Evolutionary conservation across 2,113 vertebrate genomes (phyloP), one percentile per base, ranked within the genome.

Genomic region (Riparia riparia): DNA sequence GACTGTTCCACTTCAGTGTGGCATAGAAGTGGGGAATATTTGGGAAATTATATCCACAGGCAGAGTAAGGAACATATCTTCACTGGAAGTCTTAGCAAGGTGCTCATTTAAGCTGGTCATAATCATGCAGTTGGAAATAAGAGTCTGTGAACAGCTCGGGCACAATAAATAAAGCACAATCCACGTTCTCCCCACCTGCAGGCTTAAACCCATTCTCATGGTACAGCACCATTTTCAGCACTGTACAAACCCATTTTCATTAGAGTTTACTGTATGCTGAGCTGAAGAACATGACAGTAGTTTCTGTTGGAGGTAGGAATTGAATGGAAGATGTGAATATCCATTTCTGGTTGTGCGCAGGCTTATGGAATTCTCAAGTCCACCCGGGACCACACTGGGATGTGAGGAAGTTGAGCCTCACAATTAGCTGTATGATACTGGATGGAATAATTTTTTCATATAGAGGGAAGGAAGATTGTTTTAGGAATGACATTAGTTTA

Each of bases 361-460:
- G 12, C 19, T 56, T 80, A 58, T 2, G 12, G 47, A 34, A 63
- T 70, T 71, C 60, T 89, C 50, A 83, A 66, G 19, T 80, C 29
- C 26, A 61, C 11, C 7, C 0, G 0, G 22, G 28, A 72, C 14
- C 0, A 0, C 17, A 64, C 24, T 57, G 12, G 18, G 26, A 81
- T 2, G 9, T 61, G n/a, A 80, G 32, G 25, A 92, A 80, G 16
- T 22, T 34, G 93, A 79, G 17, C 11, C 49, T 39, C 34, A 82
- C 69, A 82, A 58, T 78, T 66, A 89, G 22, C 13, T 63, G n/a
- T 49, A 41, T 58, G 34, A 51, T 42, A 65, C 10, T 88, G 50
- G 34, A 32, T n/a, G 34, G 47, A 92, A 54, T 77, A 73, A 37
- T 64, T 58, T 91, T 44, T 69, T 93, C 29, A 41, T 42, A 66